Evolutionary conservation across 2,888 invertebrate species (phyloP).

Genomic region (Eupithecia abbreviata): DNA sequence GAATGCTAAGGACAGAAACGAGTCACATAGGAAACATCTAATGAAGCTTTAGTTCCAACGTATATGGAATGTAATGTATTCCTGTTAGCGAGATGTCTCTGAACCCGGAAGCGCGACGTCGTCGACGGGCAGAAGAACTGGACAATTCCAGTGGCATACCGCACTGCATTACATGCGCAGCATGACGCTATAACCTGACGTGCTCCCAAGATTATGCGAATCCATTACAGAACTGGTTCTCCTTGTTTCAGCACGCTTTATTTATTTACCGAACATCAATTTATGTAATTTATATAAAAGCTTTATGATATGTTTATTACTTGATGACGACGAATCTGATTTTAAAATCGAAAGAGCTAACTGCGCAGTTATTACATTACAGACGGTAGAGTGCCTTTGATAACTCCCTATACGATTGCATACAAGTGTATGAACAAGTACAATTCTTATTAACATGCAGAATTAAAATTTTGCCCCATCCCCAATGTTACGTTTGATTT

Average conservation of each 20-base stretch:
- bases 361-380: slow-evolving; percentile 79
- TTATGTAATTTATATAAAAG: slow-evolving; percentile 42
- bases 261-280: slow-evolving; percentile 56
- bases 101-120: slow-evolving; percentile 42
- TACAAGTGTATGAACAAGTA: slow-evolving; percentile 82
- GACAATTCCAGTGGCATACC: slow-evolving; percentile 59
- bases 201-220: slow-evolving; percentile 58
- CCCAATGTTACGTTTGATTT: slow-evolving; percentile 62
- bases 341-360: slow-evolving; percentile 56
- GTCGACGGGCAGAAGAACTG: slow-evolving; percentile 64
- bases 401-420: slow-evolving; percentile 75
- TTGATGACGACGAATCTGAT: slow-evolving; percentile 21
- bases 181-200: slow-evolving; percentile 61
- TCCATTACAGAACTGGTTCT: slow-evolving; percentile 65
- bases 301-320: slow-evolving; percentile 31
- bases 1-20: slow-evolving; percentile 25
- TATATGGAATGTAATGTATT: slow-evolving; percentile 35
- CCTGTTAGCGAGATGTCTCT: slow-evolving; percentile 33
- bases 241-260: slow-evolving; percentile 53
- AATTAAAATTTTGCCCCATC: slow-evolving; percentile 80
- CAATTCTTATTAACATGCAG: slow-evolving; percentile 81
- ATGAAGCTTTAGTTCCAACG: slow-evolving; percentile 28
- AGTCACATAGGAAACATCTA: slow-evolving; percentile 36
- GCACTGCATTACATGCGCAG: slow-evolving; percentile 48
- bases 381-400: slow-evolving; percentile 77